Conservation (phyloP, 2,888 invertebrate species). For the Camponotus fellah region DNA sequence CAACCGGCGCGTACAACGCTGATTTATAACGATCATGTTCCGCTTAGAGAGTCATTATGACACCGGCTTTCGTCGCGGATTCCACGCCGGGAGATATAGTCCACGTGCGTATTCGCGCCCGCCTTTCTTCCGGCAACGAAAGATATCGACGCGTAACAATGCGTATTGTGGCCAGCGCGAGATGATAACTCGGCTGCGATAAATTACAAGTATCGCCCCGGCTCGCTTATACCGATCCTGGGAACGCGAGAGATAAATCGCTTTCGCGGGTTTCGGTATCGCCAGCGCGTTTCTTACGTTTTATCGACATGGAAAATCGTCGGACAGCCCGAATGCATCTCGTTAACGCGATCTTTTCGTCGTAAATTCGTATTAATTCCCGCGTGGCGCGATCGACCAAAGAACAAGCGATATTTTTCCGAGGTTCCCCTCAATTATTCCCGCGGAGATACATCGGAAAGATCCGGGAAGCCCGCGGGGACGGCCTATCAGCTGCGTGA, state of each 20-base stretch:
- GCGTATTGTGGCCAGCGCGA: constrained; percentile 48
- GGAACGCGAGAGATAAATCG: constrained; percentile 31
- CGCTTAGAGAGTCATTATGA: constrained; percentile 73
- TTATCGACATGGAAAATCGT: constrained; percentile 37
- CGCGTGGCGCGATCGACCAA: background rate
- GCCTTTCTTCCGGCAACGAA: constrained; percentile 60
- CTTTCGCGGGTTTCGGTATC: constrained; percentile 38
- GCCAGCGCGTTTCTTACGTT: background rate
- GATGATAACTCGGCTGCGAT: constrained; percentile 44
- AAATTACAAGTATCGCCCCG: constrained; percentile 37
- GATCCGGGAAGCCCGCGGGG: constrained; percentile 36
- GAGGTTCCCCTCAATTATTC: constrained; percentile 35
- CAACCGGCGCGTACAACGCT: constrained; percentile 61
- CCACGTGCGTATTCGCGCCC: constrained; percentile 22
- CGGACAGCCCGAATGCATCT: background rate
- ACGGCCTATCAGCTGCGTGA: constrained; percentile 9
- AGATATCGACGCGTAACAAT: constrained; percentile 60
- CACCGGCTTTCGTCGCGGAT: constrained; percentile 73
- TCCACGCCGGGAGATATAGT: constrained; percentile 44
- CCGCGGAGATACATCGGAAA: constrained; percentile 30
- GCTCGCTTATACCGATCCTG: constrained; percentile 26
- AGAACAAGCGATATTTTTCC: constrained; percentile 25
- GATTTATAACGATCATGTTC: constrained; percentile 74
- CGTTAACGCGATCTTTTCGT: background rate
- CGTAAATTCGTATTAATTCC: constrained; percentile 32